phyloP scores from a whole-genome alignment of 2,797 vertebrate species.

The Betta splendens region DNA sequence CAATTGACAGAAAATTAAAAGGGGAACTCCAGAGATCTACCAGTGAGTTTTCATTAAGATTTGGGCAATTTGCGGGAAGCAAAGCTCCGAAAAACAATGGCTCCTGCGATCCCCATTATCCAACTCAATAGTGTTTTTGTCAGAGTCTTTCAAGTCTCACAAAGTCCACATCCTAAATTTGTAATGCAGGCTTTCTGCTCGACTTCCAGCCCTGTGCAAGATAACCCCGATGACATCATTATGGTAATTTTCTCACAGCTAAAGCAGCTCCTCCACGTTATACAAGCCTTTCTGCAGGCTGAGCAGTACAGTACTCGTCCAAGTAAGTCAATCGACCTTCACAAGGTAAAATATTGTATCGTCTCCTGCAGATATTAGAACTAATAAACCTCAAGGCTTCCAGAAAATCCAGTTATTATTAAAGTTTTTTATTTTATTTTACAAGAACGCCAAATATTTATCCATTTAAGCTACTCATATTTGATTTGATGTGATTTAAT shows the following conservation, averaged over 20 bases:
- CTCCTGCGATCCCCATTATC: slow-evolving; percentile 4
- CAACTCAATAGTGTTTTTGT: not conserved
- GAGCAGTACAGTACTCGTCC: not conserved
- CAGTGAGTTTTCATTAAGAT: not conserved
- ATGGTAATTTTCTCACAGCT: not conserved
- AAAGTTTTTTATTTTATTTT: not conserved
- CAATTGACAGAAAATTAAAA: not conserved
- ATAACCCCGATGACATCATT: not conserved
- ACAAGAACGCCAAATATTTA: not conserved
- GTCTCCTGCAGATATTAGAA: not conserved
- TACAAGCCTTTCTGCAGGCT: not conserved
- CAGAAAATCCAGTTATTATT: too few species aligned
- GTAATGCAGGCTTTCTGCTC: not conserved
- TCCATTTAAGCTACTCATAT: not conserved
- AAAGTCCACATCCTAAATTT: not conserved
- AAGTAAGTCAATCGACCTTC: not conserved
- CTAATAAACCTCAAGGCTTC: not conserved
- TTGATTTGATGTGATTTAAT: not conserved
- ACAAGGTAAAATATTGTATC: not conserved
- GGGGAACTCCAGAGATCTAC: not conserved
- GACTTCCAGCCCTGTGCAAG: not conserved
- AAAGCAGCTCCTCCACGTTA: not conserved
- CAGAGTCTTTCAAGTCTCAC: not conserved
- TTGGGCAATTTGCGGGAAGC: not conserved
- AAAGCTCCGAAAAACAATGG: not conserved